phyloP scores from a whole-genome alignment of 2,113 vertebrate species.

The Tricholaema leucomelas region DNA sequence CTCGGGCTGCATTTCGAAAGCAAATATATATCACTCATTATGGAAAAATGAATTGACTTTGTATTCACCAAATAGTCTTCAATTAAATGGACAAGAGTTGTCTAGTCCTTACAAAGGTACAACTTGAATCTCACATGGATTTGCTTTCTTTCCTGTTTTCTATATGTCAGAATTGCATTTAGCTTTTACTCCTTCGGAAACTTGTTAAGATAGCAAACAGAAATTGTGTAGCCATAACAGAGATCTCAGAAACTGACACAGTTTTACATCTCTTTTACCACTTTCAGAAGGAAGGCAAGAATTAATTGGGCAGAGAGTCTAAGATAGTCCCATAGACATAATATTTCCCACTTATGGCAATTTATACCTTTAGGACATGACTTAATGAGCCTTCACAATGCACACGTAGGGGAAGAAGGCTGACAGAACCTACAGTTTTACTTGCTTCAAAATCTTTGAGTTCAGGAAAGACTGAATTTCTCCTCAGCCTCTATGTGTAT shows the following conservation, averaged over 20 bases:
- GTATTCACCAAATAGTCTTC: conserved; percentile 51
- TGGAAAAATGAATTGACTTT: conserved; percentile 61
- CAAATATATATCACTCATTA: conserved; percentile 39
- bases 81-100: conserved; percentile 57
- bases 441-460: background rate
- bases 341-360: background rate
- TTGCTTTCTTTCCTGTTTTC: background rate
- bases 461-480: background rate
- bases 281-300: background rate
- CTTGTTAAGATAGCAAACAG: background rate
- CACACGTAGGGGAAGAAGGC: background rate
- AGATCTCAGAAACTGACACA: background rate
- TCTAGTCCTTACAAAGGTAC: conserved; percentile 17
- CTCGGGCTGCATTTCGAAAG: conserved; percentile 32
- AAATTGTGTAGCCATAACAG: background rate
- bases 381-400: background rate
- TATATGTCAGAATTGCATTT: conserved; percentile 17
- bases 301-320: background rate
- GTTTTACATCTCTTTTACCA: background rate
- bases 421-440: background rate
- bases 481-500: background rate
- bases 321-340: background rate
- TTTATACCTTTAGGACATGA: background rate
- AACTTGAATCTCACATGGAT: conserved; percentile 41
- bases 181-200: conserved; percentile 6